Evolutionary conservation across 2,797 vertebrate species (phyloP), one percentile per base, ranked within the genome.

Genomic region (Muscicapa striata): DNA sequence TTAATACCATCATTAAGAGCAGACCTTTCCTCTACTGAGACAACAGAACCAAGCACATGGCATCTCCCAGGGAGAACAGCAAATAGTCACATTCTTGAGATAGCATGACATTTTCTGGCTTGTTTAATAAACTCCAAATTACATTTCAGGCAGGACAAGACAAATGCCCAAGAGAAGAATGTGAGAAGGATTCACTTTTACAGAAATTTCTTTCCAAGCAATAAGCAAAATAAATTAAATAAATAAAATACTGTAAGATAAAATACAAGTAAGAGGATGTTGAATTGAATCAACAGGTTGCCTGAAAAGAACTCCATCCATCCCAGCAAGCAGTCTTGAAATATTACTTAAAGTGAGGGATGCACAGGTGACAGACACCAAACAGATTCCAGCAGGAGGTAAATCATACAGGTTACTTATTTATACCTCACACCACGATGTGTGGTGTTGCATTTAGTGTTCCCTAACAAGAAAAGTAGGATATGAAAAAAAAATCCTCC

Each of bases 1-100:
- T 81, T 83, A 86, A 85, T 14, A 34, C 62, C 73, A 54, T 81
- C 69, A 87, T 69, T 76, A 84, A 49, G 30, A 89, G 73, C 43
- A 92, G 70, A 82, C 36, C 70, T 93, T 52, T 92, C 59, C 85
- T 87, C 78, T 66, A 38, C 36, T 69, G 61, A 84, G 48, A 32
- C 75, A 94, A 48, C 55, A 32, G 43, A 91, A 73, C 51, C 8
- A 72, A 86, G 84, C 91, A 86, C 48, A 92, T 51, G 73, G 87
- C 74, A 54, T 76, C 85, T 91, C 73, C 95, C 89, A 95, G 83
- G 55, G 26, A 92, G 77, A 91, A 73, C 1, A 85, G 92, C 59
- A 93, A 94, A 93, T 38, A 93, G 76, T 20, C 73, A 72, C 93
- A 94, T 95, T 94, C 89, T 67, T 96, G 62, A 90, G 81, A 96